Percentiles rank a stretch among this genome's conserved stretches.
Evolutionary conservation across 2,888 invertebrate genomes (phyloP).

Genomic region (Lepidocyrtoides sp.): DNA sequence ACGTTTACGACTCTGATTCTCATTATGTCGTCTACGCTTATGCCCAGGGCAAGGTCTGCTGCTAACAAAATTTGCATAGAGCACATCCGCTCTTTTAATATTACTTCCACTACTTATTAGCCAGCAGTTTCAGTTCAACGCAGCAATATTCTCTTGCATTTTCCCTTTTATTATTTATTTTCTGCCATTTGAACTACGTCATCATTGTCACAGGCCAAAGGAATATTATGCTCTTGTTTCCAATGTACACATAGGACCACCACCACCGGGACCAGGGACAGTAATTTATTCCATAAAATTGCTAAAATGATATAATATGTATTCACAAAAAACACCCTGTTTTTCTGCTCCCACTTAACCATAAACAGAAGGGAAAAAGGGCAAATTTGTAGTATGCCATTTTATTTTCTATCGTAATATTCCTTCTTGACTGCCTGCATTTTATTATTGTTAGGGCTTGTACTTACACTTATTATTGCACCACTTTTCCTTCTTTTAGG

Average conservation of each 20-base stretch:
- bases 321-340: background rate
- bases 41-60: background rate
- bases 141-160: background rate
- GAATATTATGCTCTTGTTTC: background rate
- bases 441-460: background rate
- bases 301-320: background rate
- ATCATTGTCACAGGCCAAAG: background rate
- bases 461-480: background rate
- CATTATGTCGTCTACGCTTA: background rate
- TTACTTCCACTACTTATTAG: background rate
- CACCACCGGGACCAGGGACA: background rate
- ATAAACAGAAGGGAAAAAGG: background rate
- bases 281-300: slow-evolving; percentile 25
- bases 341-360: background rate
- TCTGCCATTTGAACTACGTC: background rate
- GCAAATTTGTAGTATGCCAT: background rate
- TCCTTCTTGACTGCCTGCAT: background rate
- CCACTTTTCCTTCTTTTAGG: background rate
- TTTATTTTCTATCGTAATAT: background rate
- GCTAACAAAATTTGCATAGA: background rate
- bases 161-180: background rate
- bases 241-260: background rate
- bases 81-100: background rate
- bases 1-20: background rate
- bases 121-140: background rate